phyloP scores from a whole-genome alignment of 2,888 invertebrate species.

The Norana najaformis region DNA sequence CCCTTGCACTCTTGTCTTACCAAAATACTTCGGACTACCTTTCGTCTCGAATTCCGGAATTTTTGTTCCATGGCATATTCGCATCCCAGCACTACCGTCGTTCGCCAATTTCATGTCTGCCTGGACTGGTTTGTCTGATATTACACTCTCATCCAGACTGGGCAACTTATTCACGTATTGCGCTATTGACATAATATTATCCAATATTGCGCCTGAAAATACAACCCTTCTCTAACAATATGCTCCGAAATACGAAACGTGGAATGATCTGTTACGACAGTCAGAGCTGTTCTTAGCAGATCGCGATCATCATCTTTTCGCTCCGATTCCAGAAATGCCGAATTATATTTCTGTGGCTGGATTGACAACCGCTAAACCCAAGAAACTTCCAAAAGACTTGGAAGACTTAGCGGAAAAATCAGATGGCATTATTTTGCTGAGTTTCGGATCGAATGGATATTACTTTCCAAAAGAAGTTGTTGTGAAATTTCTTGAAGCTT shows the following conservation, averaged over 20 bases:
- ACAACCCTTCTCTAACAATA: background rate
- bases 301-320: constrained; percentile 43
- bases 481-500: constrained; percentile 40
- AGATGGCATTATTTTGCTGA: constrained; percentile 46
- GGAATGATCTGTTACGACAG: constrained; percentile 28
- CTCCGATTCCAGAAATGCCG: constrained; percentile 42
- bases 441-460: constrained; percentile 46
- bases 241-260: background rate
- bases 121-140: background rate
- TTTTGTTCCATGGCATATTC: constrained; percentile 24
- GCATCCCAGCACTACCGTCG: constrained; percentile 31
- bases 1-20: constrained; percentile 9
- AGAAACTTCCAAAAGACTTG: constrained; percentile 42
- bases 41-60: constrained; percentile 7
- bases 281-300: constrained; percentile 44
- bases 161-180: background rate
- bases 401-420: constrained; percentile 42
- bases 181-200: background rate
- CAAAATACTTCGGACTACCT: constrained; percentile 25
- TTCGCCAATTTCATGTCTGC: constrained; percentile 8
- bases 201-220: background rate
- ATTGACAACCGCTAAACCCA: constrained; percentile 38
- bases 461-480: constrained; percentile 38
- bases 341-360: constrained; percentile 45
- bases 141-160: background rate